These are phyloP conservation scores for Tympanuchus pallidicinctus DNA, from an alignment of 2,113 vertebrate species.

Conservation along the genomic window DNA sequence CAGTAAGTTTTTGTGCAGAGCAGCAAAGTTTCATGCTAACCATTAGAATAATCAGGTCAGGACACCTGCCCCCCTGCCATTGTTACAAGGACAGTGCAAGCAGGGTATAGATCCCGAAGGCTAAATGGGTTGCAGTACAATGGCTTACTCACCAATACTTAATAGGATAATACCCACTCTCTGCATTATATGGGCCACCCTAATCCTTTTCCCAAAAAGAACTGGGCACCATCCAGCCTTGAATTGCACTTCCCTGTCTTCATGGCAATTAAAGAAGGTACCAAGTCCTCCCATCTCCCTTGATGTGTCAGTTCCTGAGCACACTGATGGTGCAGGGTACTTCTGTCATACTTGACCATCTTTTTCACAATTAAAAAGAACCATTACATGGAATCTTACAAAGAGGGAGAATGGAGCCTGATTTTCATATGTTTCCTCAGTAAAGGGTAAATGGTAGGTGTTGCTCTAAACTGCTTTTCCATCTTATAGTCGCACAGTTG, in stretches of 20 bases:
- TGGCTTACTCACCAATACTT: not conserved
- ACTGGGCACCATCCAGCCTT: not conserved
- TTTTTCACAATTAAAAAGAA: not conserved
- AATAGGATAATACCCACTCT: not conserved
- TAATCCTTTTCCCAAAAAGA: not conserved
- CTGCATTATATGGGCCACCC: not conserved
- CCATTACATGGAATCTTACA: not conserved
- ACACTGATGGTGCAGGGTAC: not conserved
- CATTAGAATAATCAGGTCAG: not conserved
- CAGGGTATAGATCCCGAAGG: not conserved
- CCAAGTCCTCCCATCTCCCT: not conserved
- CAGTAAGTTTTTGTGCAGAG: not conserved
- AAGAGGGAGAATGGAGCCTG: not conserved
- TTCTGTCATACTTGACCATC: not conserved
- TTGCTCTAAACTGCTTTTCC: not conserved
- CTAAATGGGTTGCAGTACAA: not conserved
- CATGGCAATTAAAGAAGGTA: accelerated
- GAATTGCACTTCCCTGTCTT: not conserved
- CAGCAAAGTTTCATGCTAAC: not conserved
- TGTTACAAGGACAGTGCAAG: not conserved
- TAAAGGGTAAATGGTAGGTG: not conserved
- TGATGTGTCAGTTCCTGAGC: not conserved
- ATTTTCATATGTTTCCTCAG: not conserved
- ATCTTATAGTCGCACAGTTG: not conserved
- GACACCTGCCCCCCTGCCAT: not conserved